phyloP scores from a whole-genome alignment of 2,888 invertebrate species.

The Tryphoninae sp. region DNA sequence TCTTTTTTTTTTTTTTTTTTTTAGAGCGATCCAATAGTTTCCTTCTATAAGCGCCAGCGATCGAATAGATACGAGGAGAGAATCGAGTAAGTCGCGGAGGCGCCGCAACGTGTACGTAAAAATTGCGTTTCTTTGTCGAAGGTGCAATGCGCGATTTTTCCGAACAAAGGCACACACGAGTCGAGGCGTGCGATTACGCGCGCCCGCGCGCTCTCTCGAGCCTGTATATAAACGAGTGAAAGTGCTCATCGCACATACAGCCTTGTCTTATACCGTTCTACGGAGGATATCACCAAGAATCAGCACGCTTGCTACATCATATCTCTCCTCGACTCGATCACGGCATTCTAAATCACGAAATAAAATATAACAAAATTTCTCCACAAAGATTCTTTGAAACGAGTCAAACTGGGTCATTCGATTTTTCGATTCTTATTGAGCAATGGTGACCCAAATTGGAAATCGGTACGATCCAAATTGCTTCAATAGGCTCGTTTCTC shows the following conservation, averaged over 20 bases:
- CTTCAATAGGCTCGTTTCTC: too few species aligned
- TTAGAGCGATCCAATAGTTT: background rate
- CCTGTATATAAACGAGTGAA: conserved; percentile 55
- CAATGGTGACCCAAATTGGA: too few species aligned
- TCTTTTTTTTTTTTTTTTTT: too few species aligned
- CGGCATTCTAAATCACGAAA: too few species aligned
- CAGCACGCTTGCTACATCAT: background rate
- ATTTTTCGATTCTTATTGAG: too few species aligned
- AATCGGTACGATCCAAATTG: too few species aligned
- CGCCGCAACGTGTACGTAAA: background rate
- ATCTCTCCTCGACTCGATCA: background rate
- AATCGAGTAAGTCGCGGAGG: background rate
- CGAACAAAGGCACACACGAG: conserved; percentile 52
- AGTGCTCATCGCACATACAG: conserved; percentile 38
- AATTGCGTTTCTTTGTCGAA: conserved; percentile 22
- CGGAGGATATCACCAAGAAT: background rate
- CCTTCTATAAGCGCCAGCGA: background rate
- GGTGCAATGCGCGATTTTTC: conserved; percentile 39
- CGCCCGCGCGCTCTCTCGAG: conserved; percentile 26
- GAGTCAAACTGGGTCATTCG: too few species aligned
- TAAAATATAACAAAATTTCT: too few species aligned
- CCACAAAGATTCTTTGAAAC: too few species aligned
- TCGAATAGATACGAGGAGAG: background rate
- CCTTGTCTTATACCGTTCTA: conserved; percentile 17
- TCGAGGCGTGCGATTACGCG: conserved; percentile 59